Base-by-base conservation (phyloP, 53 echinoderm and acorn worm genomes). In the Mesocentrotus franciscanus region DNA sequence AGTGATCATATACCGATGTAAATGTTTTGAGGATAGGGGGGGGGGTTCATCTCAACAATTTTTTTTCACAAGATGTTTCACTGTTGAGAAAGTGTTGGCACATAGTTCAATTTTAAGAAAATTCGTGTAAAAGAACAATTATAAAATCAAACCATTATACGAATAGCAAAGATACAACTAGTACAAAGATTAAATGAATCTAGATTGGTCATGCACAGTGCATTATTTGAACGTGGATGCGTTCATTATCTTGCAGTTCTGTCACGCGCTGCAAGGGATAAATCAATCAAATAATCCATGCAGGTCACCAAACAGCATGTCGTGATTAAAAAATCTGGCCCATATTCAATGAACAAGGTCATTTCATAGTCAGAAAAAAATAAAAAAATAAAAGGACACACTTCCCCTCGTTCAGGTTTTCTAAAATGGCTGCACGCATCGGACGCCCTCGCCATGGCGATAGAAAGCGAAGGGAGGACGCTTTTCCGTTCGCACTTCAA, bases 311-410 rank as follows among this genome's bases (percentile, higher is more conserved):
- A 81, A 39, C 81, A 33, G 81, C 42, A 14, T 36, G 81, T 81
- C 36, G 36, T 81, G 81, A 81, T 81, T 79, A 39, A 81, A 42
- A 81, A 81, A 81, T 81, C 81, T 81, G 39, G 81, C 81, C 42
- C 7, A 81, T 81, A 81, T 81, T 81, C 42, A 81, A 39, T 81
- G 81, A 81, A 4, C 36, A 81, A 81, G 81, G 81, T 81, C 42
- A 42, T 81, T 81, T 81, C 81, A 81, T 76, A 11, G 14, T 81
- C 81, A 64, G 36, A 17, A 16, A 14, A 78, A 18, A 39, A 30
- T 30, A 8, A 14, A 11, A 24, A 12, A 64, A 64, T 61, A 64
- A 14, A 78, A 15, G 0, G 78, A 78, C 15, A 34, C 78, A 78
- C n/a, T n/a, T 81, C 42, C 20, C 17, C 10, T 29, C 39, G 17